phyloP scores from a whole-genome alignment of 2,888 invertebrate genomes.

The Imbricaverruca yamaguchii region DNA sequence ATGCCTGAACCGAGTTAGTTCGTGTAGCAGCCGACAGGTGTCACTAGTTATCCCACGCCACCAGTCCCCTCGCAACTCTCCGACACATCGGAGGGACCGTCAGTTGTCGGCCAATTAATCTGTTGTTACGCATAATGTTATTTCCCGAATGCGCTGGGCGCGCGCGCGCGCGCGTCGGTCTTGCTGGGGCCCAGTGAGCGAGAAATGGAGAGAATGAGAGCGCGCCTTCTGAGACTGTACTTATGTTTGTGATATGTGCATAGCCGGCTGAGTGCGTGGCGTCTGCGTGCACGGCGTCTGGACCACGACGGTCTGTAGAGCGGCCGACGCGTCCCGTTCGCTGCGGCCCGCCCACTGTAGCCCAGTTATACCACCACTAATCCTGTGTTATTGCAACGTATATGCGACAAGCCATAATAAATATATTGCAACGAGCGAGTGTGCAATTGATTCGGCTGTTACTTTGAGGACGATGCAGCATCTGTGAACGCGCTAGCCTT shows the following conservation, averaged over 20 bases:
- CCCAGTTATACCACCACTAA: constrained; percentile 16
- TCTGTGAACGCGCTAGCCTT: too few species aligned
- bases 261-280: background rate
- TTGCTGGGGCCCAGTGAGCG: too few species aligned
- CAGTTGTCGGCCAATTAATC: background rate
- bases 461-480: too few species aligned
- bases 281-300: background rate
- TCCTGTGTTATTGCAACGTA: constrained; percentile 17
- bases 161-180: too few species aligned
- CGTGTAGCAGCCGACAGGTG: background rate
- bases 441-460: too few species aligned
- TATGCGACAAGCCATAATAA: constrained; percentile 20
- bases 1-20: background rate
- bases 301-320: too few species aligned
- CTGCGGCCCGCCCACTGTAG: background rate
- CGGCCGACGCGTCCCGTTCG: too few species aligned
- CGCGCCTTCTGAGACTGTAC: background rate
- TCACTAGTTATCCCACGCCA: background rate
- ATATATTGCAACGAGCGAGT: constrained; percentile 12
- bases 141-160: background rate
- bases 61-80: background rate
- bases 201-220: too few species aligned
- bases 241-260: constrained; percentile 2
- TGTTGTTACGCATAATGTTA: background rate
- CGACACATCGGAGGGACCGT: background rate